A percentile compares a stretch with the other conserved stretches of the same genome.
phyloP scores from a whole-genome alignment of 1,140 invertebrate species.

The Eulimnadia texana region DNA sequence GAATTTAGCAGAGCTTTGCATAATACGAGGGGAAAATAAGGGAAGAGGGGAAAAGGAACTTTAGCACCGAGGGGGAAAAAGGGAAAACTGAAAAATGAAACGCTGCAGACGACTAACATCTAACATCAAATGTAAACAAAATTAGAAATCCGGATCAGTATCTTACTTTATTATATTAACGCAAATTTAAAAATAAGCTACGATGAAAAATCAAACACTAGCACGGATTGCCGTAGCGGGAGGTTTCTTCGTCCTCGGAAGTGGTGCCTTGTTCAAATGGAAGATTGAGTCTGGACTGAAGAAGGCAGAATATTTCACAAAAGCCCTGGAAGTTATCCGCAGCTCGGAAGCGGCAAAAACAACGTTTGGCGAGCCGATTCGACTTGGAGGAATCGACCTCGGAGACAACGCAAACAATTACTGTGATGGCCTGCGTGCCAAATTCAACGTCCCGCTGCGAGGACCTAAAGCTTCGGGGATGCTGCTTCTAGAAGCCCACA shows the following conservation, averaged over 20 bases:
- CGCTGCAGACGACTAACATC: no score
- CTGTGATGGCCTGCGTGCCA: conserved; percentile 34
- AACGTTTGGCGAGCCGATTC: conserved; percentile 47
- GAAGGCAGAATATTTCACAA: conserved; percentile 37
- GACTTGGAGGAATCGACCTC: conserved; percentile 40
- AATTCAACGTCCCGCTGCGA: conserved; percentile 41
- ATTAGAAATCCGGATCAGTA: no score
- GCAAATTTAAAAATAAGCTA: neutral
- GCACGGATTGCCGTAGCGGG: conserved; percentile 36
- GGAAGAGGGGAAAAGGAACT: no score
- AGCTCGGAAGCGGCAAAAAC: conserved; percentile 37
- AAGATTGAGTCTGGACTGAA: conserved; percentile 33
- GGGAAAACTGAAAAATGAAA: no score
- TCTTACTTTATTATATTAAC: neutral
- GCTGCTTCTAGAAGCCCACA: conserved; percentile 38
- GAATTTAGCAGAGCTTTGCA: no score
- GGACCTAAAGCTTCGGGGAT: conserved; percentile 42
- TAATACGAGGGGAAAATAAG: no score
- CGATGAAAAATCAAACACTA: conserved; percentile 32
- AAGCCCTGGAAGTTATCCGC: conserved; percentile 37
- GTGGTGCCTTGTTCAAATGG: conserved; percentile 30
- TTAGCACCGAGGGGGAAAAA: no score
- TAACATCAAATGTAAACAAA: no score
- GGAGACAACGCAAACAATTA: conserved; percentile 36
- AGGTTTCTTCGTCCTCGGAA: conserved; percentile 31